Evolutionary conservation across 1,140 invertebrate genomes (phyloP).

Genomic region (Neelides sp.): DNA sequence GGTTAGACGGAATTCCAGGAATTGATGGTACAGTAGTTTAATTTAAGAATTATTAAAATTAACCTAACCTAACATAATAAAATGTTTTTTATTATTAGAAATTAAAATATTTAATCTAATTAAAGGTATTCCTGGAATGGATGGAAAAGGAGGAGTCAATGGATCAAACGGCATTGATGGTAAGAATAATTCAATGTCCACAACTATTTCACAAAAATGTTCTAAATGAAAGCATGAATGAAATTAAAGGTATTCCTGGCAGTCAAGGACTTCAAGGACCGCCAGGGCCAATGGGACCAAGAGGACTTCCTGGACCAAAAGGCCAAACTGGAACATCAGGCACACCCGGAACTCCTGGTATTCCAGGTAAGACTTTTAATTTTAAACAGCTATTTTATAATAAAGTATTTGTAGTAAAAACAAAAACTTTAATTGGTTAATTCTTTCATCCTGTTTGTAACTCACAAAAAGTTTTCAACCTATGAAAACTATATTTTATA

Average conservation of each 20-base stretch:
- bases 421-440: background rate
- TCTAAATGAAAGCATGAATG: background rate
- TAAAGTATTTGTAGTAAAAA: background rate
- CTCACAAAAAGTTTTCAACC: background rate
- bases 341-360: constrained; percentile 39
- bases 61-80: background rate
- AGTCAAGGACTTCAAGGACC: constrained; percentile 44
- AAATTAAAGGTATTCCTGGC: constrained; percentile 36
- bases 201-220: background rate
- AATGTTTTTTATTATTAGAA: constrained; percentile 16
- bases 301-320: constrained; percentile 48
- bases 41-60: background rate
- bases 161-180: constrained; percentile 55
- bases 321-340: constrained; percentile 55
- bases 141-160: constrained; percentile 40
- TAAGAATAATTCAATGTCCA: constrained; percentile 34
- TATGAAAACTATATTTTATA: constrained; percentile 38
- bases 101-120: too few relatives aligned
- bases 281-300: constrained; percentile 43
- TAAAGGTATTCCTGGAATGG: constrained; percentile 50
- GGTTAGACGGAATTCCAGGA: constrained; percentile 36
- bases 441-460: background rate
- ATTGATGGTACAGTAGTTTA: constrained; percentile 11
- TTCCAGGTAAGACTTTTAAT: background rate
- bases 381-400: background rate